These are phyloP conservation scores for Brachyrhaphis roseni DNA, from an alignment of 2,797 vertebrate species.

Conservation along the genomic window DNA sequence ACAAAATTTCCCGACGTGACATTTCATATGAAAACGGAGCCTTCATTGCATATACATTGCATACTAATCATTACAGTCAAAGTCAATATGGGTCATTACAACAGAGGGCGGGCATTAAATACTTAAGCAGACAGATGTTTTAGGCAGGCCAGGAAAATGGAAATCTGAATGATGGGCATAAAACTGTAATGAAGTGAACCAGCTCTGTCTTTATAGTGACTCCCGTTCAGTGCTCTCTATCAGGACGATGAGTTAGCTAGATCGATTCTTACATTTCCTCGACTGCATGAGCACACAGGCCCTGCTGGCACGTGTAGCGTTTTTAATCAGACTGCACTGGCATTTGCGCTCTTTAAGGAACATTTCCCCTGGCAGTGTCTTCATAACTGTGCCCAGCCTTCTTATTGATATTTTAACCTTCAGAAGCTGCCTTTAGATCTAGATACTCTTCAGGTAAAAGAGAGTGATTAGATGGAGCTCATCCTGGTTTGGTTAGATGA, in stretches of 20 bases:
- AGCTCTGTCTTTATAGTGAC: slow-evolving; percentile 58
- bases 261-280: slow-evolving; percentile 69
- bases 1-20: not conserved
- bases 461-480: slow-evolving; percentile 11
- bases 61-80: slow-evolving; percentile 18
- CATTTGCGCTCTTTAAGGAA: slow-evolving; percentile 42
- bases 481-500: slow-evolving; percentile 11
- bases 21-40: not conserved
- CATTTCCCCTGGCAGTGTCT: slow-evolving; percentile 41
- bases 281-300: slow-evolving; percentile 46
- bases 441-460: slow-evolving; percentile 19
- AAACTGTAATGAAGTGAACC: slow-evolving; percentile 54
- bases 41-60: slow-evolving; percentile 4
- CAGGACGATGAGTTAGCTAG: slow-evolving; percentile 40
- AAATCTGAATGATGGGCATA: slow-evolving; percentile 42
- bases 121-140: slow-evolving; percentile 45
- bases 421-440: slow-evolving; percentile 17
- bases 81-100: slow-evolving; percentile 37
- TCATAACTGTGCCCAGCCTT: slow-evolving; percentile 20
- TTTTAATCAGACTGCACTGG: slow-evolving; percentile 53
- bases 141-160: slow-evolving; percentile 29
- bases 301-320: slow-evolving; percentile 39
- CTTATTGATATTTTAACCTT: slow-evolving; percentile 55
- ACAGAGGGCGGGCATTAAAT: slow-evolving; percentile 8
- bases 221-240: slow-evolving; percentile 51